Evolutionary conservation across 2,888 invertebrate genomes (phyloP).

Genomic region (Drosophila neutralis): DNA sequence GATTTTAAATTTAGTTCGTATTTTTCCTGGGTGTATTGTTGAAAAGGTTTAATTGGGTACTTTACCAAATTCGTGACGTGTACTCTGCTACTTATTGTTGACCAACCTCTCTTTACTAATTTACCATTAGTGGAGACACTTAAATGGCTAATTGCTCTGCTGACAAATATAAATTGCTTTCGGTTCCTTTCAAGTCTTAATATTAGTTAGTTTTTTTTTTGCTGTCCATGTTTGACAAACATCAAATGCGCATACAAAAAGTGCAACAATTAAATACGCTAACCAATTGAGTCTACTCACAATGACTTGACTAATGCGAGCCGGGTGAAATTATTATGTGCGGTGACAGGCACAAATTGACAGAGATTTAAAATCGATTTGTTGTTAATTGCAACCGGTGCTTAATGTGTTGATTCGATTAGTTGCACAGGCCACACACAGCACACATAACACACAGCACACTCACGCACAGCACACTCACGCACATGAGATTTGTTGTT

Average conservation of each 20-base stretch:
- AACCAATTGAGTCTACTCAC: slow-evolving; percentile 26
- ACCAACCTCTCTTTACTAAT: slow-evolving; percentile 50
- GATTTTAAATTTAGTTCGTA: background rate
- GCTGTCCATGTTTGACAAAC: background rate
- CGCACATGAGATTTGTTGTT: slow-evolving; percentile 10
- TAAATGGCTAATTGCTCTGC: slow-evolving; percentile 66
- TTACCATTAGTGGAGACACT: slow-evolving; percentile 64
- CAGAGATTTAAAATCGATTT: slow-evolving; percentile 62
- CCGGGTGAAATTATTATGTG: slow-evolving; percentile 32
- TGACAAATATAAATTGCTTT: slow-evolving; percentile 77
- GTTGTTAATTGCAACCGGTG: slow-evolving; percentile 63
- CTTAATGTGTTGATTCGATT: slow-evolving; percentile 59
- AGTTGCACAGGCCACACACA: slow-evolving; percentile 24
- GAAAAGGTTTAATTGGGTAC: slow-evolving; percentile 31
- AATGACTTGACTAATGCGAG: slow-evolving; percentile 20
- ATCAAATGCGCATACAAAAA: slow-evolving; percentile 17
- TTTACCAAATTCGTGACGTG: slow-evolving; percentile 39
- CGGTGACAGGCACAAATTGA: slow-evolving; percentile 38
- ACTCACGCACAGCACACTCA: background rate
- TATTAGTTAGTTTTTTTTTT: background rate
- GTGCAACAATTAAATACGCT: slow-evolving; percentile 34
- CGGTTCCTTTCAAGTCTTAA: slow-evolving; percentile 28
- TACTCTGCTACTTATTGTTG: slow-evolving; percentile 17
- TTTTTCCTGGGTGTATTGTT: background rate
- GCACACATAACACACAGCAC: background rate